phyloP scores from a whole-genome alignment of 2,113 vertebrate genomes.

The Lates calcarifer region DNA sequence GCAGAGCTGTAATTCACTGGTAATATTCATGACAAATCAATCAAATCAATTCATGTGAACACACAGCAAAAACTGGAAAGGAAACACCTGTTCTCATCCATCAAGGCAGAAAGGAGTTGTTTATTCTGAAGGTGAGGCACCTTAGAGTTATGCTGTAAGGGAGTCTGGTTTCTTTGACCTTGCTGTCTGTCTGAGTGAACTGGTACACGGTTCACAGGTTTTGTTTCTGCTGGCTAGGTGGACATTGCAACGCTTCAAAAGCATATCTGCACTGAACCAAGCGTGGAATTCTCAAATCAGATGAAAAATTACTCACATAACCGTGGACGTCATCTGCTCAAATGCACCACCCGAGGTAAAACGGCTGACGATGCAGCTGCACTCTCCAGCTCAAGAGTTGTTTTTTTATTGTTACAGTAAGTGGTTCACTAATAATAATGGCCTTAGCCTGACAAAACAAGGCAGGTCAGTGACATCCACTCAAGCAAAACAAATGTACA shows the following conservation, averaged over 20 bases:
- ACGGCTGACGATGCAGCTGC: conserved; percentile 47
- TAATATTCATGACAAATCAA: not conserved
- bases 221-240: conserved; percentile 56
- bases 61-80: not conserved
- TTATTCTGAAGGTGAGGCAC: conserved; percentile 33
- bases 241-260: conserved; percentile 37
- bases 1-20: not conserved
- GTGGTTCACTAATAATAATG: conserved; percentile 13
- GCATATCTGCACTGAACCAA: conserved; percentile 33
- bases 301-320: conserved; percentile 54
- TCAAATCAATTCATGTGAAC: not conserved
- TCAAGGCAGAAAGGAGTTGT: conserved; percentile 18
- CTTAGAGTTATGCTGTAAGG: not conserved
- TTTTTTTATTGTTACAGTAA: not conserved
- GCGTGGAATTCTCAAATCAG: conserved; percentile 55
- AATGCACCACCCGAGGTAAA: conserved; percentile 23
- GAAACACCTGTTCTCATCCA: conserved; percentile 25
- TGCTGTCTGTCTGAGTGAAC: conserved; percentile 55
- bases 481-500: conserved; percentile 19
- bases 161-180: conserved; percentile 55
- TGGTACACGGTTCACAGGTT: conserved; percentile 61
- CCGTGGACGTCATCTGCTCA: conserved; percentile 9
- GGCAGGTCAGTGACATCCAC: not conserved
- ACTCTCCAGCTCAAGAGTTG: not conserved
- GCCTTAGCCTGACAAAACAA: conserved; percentile 12